Evolutionary conservation across 2,113 vertebrate species (phyloP).

Genomic region (Charina bottae): DNA sequence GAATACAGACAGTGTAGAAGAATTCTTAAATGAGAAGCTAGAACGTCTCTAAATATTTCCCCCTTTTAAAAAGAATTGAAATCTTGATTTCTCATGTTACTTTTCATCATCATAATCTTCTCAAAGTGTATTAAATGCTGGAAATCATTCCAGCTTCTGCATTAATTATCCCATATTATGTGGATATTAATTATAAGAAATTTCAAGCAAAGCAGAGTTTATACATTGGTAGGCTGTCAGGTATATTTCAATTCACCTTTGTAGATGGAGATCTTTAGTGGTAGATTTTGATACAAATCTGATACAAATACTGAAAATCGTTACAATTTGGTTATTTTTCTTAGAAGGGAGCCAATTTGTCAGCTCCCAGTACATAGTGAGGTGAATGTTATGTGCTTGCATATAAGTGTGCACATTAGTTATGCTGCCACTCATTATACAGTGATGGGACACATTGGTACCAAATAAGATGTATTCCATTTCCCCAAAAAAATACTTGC

Average conservation of each 20-base stretch:
- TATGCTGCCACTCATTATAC: slow-evolving; percentile 53
- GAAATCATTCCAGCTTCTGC: slow-evolving; percentile 57
- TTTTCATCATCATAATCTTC: slow-evolving; percentile 58
- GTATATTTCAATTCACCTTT: slow-evolving; percentile 47
- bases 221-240: slow-evolving; percentile 60
- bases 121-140: slow-evolving; percentile 46
- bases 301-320: slow-evolving; percentile 61
- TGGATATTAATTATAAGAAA: slow-evolving; percentile 60
- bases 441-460: slow-evolving; percentile 58
- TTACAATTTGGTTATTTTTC: slow-evolving; percentile 63
- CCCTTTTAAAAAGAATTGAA: background rate
- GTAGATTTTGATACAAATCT: slow-evolving; percentile 63
- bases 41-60: slow-evolving; percentile 83
- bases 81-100: slow-evolving; percentile 46
- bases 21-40: slow-evolving; percentile 96
- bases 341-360: slow-evolving; percentile 50
- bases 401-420: background rate
- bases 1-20: slow-evolving; percentile 99
- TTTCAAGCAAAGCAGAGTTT: slow-evolving; percentile 46
- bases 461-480: slow-evolving; percentile 32
- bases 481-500: slow-evolving; percentile 57
- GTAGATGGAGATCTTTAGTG: slow-evolving; percentile 54
- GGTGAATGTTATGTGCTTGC: slow-evolving; percentile 53
- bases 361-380: slow-evolving; percentile 49
- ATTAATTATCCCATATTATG: slow-evolving; percentile 41